phyloP scores from a whole-genome alignment of 2,113 vertebrate genomes.

The Mystacornis crossleyi region DNA sequence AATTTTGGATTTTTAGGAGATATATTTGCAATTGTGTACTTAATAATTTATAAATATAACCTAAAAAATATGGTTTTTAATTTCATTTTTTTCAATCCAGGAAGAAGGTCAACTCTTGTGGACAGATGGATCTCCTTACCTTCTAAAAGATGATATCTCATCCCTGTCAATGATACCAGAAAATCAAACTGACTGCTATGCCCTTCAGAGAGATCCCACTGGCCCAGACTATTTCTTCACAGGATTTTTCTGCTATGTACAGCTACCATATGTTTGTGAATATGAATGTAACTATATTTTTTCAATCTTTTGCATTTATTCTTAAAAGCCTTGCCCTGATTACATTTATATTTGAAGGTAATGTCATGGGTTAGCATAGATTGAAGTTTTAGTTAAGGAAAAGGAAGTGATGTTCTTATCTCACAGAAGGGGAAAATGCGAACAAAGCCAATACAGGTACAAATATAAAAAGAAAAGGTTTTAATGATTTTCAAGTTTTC shows the following conservation, averaged over 20 bases:
- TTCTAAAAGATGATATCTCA: slow-evolving; percentile 63
- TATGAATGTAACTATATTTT: slow-evolving; percentile 81
- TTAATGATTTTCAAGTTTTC: neutral
- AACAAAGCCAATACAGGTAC: too few species aligned
- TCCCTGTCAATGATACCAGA: slow-evolving; percentile 68
- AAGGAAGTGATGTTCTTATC: too few species aligned
- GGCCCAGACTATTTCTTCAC: slow-evolving; percentile 82
- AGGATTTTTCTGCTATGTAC: slow-evolving; percentile 83
- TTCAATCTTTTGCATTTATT: neutral
- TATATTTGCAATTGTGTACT: neutral
- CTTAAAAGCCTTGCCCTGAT: neutral
- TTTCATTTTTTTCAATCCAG: slow-evolving; percentile 55
- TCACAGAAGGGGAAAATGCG: too few species aligned
- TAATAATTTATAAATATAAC: neutral
- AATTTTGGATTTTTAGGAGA: neutral
- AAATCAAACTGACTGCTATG: slow-evolving; percentile 85
- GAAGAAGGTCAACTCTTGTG: slow-evolving; percentile 80
- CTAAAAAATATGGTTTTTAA: neutral
- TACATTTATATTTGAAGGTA: neutral
- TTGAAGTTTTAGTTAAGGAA: too few species aligned
- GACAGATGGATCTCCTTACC: slow-evolving; percentile 82
- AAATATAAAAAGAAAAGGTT: neutral
- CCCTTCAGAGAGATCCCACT: slow-evolving; percentile 82
- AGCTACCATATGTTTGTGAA: slow-evolving; percentile 88
- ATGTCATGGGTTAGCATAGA: too few species aligned